A percentile compares a stretch with the other conserved stretches of the same genome.
Evolutionary conservation across 2,797 vertebrate species (phyloP).

Genomic region (Chloroceryle inda): DNA sequence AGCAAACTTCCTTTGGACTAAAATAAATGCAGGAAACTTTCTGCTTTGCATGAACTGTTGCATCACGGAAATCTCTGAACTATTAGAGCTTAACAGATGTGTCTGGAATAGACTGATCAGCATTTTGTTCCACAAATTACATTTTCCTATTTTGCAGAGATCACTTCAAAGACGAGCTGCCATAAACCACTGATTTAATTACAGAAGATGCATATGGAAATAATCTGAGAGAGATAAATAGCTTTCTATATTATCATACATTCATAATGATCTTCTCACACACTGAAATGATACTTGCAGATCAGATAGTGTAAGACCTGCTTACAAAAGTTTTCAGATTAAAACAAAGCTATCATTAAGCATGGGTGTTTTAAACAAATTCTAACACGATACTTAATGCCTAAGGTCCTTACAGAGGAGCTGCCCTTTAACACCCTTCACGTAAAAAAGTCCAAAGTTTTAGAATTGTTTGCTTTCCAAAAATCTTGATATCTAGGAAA

Average conservation of each 20-base stretch:
- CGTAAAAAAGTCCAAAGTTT: neutral
- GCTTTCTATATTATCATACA: conserved; percentile 46
- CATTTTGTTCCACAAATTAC: conserved; percentile 26
- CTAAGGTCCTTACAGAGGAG: neutral
- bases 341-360: neutral
- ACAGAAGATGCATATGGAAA: conserved; percentile 60
- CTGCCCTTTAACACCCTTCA: conserved; percentile 13
- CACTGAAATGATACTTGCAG: neutral
- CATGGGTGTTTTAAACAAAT: conserved; percentile 17
- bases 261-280: neutral
- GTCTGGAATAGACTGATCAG: conserved; percentile 4
- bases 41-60: neutral
- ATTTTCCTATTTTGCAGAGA: conserved; percentile 29
- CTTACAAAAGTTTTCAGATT: neutral
- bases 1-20: neutral
- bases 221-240: conserved; percentile 56
- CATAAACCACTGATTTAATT: conserved; percentile 39
- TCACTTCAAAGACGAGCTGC: conserved; percentile 49
- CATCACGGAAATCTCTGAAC: neutral
- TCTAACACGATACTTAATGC: neutral
- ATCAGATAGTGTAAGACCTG: neutral
- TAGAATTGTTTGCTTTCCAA: neutral
- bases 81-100: conserved; percentile 7
- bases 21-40: neutral
- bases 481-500: neutral